Base-by-base conservation (phyloP, 1,140 invertebrate species). In the Melanaphis sacchari region DNA sequence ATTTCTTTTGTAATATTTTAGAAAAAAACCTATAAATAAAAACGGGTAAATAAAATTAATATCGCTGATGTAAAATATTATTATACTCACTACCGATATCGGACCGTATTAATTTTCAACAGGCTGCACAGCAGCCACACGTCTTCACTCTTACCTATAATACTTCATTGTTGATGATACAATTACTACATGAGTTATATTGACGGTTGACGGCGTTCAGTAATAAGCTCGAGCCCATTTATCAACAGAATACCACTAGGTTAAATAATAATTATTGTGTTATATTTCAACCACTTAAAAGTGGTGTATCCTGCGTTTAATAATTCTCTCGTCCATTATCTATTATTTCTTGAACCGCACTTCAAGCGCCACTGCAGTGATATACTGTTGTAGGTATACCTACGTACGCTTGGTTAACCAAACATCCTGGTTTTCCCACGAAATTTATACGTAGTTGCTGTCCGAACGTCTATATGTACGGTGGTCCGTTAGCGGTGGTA, bases 101-200 rank as follows among this genome's bases (percentile, higher is more conserved):
- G 59, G 15, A 1, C 15, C 31, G 11, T 18, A 18, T 18, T n/a
- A n/a, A 76, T n/a, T 76, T 76, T 18, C n/a, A n/a, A 66, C 31
- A 5, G 59, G 4, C 5, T 1, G 31, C 2, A 0, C 11, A 49
- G 11, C 59, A 49, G 11, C 59, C 31, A n/a, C 59, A 6, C 59
- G 26, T 66, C 59, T 66, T n/a, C 18, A 18, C 59, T 18, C 0
- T 4, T 36, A 76, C 31, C 59, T n/a, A n/a, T 18, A n/a, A 76
- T 76, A n/a, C 59, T 76, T 76, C 15, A 76, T 76, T 76, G 15
- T 76, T 76, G 18, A 76, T n/a, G 59, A 76, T n/a, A 76, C 31
- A 76, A 76, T 76, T 76, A 76, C 59, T 76, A 76, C 31, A n/a
- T 76, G 59, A 76, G 59, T 76, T 76, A 76, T n/a, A 76, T 76